Base-by-base conservation (phyloP, 2,888 invertebrate genomes). In the Pristionchus exspectatus region DNA sequence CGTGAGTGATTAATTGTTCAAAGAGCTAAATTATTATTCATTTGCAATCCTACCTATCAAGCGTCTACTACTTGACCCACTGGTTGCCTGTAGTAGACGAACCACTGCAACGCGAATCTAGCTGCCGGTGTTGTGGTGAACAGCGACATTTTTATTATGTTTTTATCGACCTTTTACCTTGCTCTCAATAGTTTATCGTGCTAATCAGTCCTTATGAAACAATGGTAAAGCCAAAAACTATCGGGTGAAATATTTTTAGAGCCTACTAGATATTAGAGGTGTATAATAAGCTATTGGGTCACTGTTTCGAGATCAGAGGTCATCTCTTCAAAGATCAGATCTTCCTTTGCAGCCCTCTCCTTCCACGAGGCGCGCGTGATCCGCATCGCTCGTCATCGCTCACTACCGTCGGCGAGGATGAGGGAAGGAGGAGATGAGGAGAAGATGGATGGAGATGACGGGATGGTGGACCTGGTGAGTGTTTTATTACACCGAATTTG, bases 281-380 rank as follows among this genome's bases (percentile, higher is more conserved):
- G 7, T 59, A 9, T n/a, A n/a, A n/a, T n/a, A n/a, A n/a, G n/a
- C n/a, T n/a, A n/a, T n/a, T n/a, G n/a, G n/a, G n/a, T n/a, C n/a
- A n/a, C n/a, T n/a, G n/a, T n/a, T 59, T 7, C 18, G 59, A 24
- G 59, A 59, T 59, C 59, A 66, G 27, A 66, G 66, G 3, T 66
- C 24, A 66, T 9, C 2, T 18, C 56, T 4, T n/a, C n/a, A n/a
- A n/a, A n/a, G n/a, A n/a, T n/a, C n/a, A n/a, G n/a, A n/a, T n/a
- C 56, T 18, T 21, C 21, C 56, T 10, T 69, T 87, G 0, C 56
- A 87, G 87, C 54, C 54, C 69, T 87, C 16, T 16, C 66, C 18
- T 87, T 27, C 69, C 87, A 87, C 87, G 72, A 72, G 72, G 87
- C 87, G 69, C 66, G 87, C 50, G 87, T 87, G n/a, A 27, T 87